These are phyloP conservation scores for Hyaena hyaena DNA, from an alignment of 2,113 vertebrate genomes.

Conservation along the genomic window DNA sequence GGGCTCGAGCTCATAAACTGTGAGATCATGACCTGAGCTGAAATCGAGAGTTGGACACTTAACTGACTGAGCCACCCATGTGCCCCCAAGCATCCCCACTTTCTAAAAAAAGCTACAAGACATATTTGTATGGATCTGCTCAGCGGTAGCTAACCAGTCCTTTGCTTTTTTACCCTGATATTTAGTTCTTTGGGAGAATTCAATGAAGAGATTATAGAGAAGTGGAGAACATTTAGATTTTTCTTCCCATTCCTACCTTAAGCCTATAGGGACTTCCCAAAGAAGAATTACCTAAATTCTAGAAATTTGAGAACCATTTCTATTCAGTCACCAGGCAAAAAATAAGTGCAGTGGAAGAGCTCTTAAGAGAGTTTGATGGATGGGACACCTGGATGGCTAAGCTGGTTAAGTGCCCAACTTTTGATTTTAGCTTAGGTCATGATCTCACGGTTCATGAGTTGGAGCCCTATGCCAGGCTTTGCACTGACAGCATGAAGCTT, in stretches of 20 bases:
- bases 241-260: neutral
- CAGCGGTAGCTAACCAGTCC: neutral
- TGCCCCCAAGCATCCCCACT: neutral
- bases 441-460: too few relatives aligned
- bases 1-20: too few relatives aligned
- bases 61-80: too few relatives aligned
- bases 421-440: too few relatives aligned
- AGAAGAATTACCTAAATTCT: neutral
- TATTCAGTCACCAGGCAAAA: neutral
- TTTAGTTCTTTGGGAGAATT: neutral
- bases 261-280: neutral
- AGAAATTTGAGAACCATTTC: neutral
- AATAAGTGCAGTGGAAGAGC: neutral
- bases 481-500: too few relatives aligned
- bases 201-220: neutral
- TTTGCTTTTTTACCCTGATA: neutral
- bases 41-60: too few relatives aligned
- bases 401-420: too few relatives aligned
- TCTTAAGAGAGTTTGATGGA: neutral
- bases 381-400: too few relatives aligned
- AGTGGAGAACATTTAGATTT: neutral
- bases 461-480: too few relatives aligned
- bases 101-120: neutral
- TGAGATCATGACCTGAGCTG: too few relatives aligned
- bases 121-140: neutral